Evolutionary conservation across 2,797 vertebrate genomes (phyloP).

Genomic region (Trematomus bernacchii): DNA sequence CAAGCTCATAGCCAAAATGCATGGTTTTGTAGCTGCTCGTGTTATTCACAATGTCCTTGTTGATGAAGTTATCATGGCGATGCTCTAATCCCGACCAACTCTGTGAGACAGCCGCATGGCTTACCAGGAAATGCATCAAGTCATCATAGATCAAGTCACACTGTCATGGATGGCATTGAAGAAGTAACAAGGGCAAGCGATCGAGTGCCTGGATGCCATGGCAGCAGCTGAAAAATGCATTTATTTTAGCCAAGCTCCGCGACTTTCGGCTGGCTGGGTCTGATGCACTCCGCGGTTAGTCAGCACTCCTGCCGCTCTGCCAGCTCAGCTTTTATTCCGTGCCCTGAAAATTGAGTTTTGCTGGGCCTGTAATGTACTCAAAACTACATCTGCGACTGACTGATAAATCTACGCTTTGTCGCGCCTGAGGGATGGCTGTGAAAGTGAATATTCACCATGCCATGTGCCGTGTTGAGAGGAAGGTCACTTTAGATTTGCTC

Average conservation of each 20-base stretch:
- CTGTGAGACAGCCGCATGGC: neutral
- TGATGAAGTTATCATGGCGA: conserved; percentile 53
- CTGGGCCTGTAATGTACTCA: conserved; percentile 78
- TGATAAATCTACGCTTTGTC: conserved; percentile 82
- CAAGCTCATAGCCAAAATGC: conserved; percentile 43
- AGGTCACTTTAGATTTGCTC: conserved; percentile 62
- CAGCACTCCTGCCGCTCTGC: conserved; percentile 74
- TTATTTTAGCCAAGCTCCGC: conserved; percentile 67
- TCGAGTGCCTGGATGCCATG: conserved; percentile 45
- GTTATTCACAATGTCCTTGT: conserved; percentile 52
- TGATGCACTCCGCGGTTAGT: conserved; percentile 73
- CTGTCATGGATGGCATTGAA: conserved; percentile 60
- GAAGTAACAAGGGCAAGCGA: conserved; percentile 63
- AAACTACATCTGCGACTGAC: conserved; percentile 80
- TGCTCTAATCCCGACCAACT: conserved; percentile 26
- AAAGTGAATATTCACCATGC: conserved; percentile 73
- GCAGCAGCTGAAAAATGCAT: conserved; percentile 66
- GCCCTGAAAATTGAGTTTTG: conserved; percentile 80
- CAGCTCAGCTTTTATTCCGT: conserved; percentile 79
- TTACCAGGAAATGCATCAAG: conserved; percentile 54
- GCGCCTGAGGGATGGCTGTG: conserved; percentile 72
- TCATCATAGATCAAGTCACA: conserved; percentile 64
- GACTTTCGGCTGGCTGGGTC: conserved; percentile 50
- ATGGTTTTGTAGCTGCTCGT: conserved; percentile 41
- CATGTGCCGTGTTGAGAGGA: conserved; percentile 69